A percentile compares a stretch with the other conserved stretches of the same genome.
phyloP scores from a whole-genome alignment of 2,888 invertebrate genomes.

The Petrolisthes manimaculis region DNA sequence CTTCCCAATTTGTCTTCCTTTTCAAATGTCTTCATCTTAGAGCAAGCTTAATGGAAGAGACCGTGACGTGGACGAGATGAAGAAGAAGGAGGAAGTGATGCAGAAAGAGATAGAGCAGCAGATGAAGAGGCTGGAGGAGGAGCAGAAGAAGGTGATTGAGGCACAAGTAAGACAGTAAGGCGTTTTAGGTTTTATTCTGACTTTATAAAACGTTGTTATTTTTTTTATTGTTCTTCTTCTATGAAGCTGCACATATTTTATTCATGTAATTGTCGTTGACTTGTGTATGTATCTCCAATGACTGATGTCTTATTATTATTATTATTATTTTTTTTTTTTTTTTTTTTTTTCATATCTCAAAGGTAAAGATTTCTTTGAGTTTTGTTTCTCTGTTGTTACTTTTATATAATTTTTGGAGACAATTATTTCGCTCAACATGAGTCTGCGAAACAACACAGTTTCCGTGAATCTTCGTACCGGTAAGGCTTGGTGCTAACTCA shows the following conservation, averaged over 20 bases:
- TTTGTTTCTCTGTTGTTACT: too few relatives aligned
- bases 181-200: background rate
- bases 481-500: background rate
- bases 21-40: background rate
- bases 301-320: too few relatives aligned
- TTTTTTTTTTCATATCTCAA: too few relatives aligned
- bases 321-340: too few relatives aligned
- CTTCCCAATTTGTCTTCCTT: too few relatives aligned
- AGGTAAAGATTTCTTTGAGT: too few relatives aligned
- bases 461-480: too few relatives aligned
- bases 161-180: slow-evolving; percentile 5
- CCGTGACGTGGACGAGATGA: background rate
- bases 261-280: background rate
- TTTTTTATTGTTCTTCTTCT: background rate
- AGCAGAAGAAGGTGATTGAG: slow-evolving; percentile 3
- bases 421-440: too few relatives aligned
- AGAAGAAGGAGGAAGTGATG: background rate
- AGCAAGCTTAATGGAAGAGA: slow-evolving; percentile 10
- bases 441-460: too few relatives aligned
- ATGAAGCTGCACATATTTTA: background rate
- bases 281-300: too few relatives aligned
- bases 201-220: background rate
- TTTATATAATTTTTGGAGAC: too few relatives aligned
- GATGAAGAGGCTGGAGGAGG: slow-evolving; percentile 6
- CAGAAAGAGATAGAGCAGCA: background rate